Conservation (phyloP, 1,140 invertebrate genomes). For the Phymastichus coffea region DNA sequence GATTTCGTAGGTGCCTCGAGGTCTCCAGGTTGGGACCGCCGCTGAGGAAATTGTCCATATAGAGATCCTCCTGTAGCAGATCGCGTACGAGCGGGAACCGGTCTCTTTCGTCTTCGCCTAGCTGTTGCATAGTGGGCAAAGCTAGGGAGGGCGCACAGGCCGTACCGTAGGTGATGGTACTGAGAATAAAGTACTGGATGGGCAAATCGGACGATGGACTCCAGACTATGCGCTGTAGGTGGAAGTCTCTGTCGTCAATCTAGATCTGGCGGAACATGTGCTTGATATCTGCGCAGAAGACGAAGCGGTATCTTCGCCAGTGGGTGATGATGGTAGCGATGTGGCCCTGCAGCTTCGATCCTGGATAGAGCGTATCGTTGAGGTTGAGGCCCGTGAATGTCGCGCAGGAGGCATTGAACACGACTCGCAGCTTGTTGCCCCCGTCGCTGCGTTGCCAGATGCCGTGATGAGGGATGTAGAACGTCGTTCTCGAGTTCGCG, state of each 20-base stretch:
- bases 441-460: slow-evolving; percentile 26
- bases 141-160: too few relatives aligned
- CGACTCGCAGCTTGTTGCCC: slow-evolving; percentile 36
- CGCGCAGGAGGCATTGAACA: slow-evolving; percentile 40
- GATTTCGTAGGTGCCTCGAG: too few relatives aligned
- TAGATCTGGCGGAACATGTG: slow-evolving; percentile 27
- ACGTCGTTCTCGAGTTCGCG: too few relatives aligned
- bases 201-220: too few relatives aligned
- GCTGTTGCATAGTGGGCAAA: too few relatives aligned
- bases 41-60: too few relatives aligned
- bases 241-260: slow-evolving; percentile 5
- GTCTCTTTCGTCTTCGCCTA: too few relatives aligned
- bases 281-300: slow-evolving; percentile 23
- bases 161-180: too few relatives aligned
- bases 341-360: slow-evolving; percentile 43
- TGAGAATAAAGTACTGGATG: too few relatives aligned
- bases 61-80: too few relatives aligned
- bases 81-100: too few relatives aligned
- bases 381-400: slow-evolving; percentile 31
- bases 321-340: slow-evolving; percentile 21
- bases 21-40: too few relatives aligned
- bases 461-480: slow-evolving; percentile 38
- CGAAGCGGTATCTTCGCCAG: slow-evolving; percentile 15
- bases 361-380: slow-evolving; percentile 37
- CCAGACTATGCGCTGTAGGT: slow-evolving; percentile 37